phyloP scores from a whole-genome alignment of 2,888 invertebrate genomes.

The Dichetophora obliterata region DNA sequence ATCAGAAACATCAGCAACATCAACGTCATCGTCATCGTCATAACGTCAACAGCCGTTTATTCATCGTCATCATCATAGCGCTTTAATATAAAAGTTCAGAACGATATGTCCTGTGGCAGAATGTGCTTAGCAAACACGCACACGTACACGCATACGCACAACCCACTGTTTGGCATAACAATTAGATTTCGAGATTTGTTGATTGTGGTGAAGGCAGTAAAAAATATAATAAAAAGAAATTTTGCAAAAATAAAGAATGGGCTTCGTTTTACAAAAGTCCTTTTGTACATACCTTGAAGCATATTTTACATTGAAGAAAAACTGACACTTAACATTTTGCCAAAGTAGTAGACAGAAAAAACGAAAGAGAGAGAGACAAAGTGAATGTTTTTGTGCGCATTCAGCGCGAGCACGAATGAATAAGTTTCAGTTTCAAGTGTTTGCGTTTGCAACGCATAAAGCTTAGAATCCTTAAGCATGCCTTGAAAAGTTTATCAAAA shows the following conservation, averaged over 20 bases:
- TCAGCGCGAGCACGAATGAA: no score
- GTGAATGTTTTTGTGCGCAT: no score
- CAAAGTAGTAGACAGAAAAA: background rate
- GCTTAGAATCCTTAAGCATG: no score
- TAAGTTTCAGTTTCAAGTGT: no score
- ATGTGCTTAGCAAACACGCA: background rate
- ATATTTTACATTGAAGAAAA: background rate
- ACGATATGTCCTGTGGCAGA: background rate
- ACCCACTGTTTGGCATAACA: constrained; percentile 1
- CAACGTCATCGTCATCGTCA: background rate
- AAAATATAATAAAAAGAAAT: background rate
- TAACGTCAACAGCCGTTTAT: background rate
- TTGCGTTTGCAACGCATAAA: no score
- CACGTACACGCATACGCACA: background rate
- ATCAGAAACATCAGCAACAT: no score
- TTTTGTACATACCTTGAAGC: no score
- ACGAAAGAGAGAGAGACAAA: no score
- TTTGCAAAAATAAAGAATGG: background rate
- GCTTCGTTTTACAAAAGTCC: background rate
- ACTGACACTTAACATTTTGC: background rate
- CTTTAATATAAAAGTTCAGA: background rate
- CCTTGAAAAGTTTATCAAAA: no score
- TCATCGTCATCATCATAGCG: background rate
- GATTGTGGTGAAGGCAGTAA: background rate
- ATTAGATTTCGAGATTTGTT: background rate